Evolutionary conservation across 2,797 vertebrate genomes (phyloP).

Genomic region (Anabas testudineus): DNA sequence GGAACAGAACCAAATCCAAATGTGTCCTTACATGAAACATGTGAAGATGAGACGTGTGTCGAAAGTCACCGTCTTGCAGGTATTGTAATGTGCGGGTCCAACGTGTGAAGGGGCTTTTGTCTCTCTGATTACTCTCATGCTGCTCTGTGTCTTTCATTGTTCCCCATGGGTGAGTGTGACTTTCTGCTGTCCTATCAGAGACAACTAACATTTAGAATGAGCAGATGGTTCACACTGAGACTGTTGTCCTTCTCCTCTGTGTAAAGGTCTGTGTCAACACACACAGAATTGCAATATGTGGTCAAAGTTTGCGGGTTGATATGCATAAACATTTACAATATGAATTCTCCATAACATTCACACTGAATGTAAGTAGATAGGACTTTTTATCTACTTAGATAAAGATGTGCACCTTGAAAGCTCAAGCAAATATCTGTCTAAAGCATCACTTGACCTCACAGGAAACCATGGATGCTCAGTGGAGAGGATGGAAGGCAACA

Average conservation of each 20-base stretch:
- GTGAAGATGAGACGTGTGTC: constrained; percentile 15
- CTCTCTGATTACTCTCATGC: constrained; percentile 40
- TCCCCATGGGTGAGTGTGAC: constrained; percentile 55
- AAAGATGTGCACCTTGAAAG: neutral
- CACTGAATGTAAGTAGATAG: neutral
- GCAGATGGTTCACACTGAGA: constrained; percentile 67
- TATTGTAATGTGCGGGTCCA: constrained; percentile 25
- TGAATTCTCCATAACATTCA: too few species aligned
- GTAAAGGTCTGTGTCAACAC: constrained; percentile 44
- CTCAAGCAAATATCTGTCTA: neutral
- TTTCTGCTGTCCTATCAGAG: constrained; percentile 54
- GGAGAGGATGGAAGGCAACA: neutral
- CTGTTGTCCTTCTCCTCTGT: constrained; percentile 36
- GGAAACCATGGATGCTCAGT: neutral
- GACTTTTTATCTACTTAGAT: too few species aligned
- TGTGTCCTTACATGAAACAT: constrained; percentile 14
- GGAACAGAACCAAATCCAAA: constrained; percentile 23
- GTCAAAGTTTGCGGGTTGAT: neutral
- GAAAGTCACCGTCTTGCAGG: constrained; percentile 11
- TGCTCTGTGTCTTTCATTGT: constrained; percentile 48
- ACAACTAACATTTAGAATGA: constrained; percentile 49
- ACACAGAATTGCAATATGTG: constrained; percentile 1
- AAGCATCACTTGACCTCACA: constrained; percentile 4
- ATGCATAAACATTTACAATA: neutral
- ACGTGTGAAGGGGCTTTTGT: constrained; percentile 29